These are phyloP conservation scores for Megamerina dolium DNA, from an alignment of 2,888 invertebrate genomes.

Conservation along the genomic window DNA sequence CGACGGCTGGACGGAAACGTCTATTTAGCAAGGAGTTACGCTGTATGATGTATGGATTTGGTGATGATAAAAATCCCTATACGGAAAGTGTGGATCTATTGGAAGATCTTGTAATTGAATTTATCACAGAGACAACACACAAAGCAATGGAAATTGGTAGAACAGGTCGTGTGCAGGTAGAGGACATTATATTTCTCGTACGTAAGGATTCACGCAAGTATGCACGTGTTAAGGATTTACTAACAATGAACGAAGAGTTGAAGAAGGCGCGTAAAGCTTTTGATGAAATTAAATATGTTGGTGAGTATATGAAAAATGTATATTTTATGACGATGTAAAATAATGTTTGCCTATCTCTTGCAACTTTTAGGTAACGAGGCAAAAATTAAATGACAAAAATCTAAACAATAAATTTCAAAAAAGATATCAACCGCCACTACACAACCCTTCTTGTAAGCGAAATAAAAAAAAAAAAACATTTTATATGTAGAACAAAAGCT, in stretches of 20 bases:
- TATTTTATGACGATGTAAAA: neutral
- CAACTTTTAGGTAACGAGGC: conserved; percentile 39
- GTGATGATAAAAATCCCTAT: conserved; percentile 98
- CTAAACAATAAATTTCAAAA: conserved; percentile 17
- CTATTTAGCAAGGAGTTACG: conserved; percentile 87
- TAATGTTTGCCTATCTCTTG: neutral
- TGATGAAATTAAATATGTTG: conserved; percentile 96
- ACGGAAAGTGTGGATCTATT: conserved; percentile 97
- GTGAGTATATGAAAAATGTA: conserved; percentile 51
- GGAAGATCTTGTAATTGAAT: conserved; percentile 96
- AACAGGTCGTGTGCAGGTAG: conserved; percentile 94
- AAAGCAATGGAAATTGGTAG: conserved; percentile 96
- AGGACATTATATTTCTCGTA: conserved; percentile 94
- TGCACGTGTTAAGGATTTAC: conserved; percentile 91
- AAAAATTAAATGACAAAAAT: conserved; percentile 42
- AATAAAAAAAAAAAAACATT: too few species aligned
- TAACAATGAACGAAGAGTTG: conserved; percentile 98
- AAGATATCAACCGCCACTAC: too few species aligned
- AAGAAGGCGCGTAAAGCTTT: conserved; percentile 99
- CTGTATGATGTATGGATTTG: conserved; percentile 99
- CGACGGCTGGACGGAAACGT: conserved; percentile 70
- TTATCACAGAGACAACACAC: conserved; percentile 89
- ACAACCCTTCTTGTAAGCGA: too few species aligned
- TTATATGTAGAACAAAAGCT: too few species aligned
- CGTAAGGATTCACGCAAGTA: conserved; percentile 95